phyloP scores from a whole-genome alignment of 1,140 invertebrate species.

The Chelonus insularis region DNA sequence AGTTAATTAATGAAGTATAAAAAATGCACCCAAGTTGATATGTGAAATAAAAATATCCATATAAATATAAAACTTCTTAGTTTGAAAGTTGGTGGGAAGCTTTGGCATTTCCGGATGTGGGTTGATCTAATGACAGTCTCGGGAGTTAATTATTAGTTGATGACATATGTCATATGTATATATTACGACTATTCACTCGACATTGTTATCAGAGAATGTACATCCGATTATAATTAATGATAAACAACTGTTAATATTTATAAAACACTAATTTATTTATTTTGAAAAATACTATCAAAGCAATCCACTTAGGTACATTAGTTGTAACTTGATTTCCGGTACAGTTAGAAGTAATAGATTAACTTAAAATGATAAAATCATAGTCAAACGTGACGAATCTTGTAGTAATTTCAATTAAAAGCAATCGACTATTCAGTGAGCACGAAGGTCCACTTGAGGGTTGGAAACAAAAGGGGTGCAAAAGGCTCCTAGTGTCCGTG shows the following conservation, averaged over 20 bases:
- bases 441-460: conserved; percentile 14
- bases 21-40: too few species aligned
- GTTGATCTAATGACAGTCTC: conserved; percentile 45
- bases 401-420: conserved; percentile 11
- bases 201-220: conserved; percentile 25
- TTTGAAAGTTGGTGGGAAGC: conserved; percentile 39
- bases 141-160: conserved; percentile 23
- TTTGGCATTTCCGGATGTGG: conserved; percentile 49
- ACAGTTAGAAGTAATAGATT: background rate
- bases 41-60: too few species aligned
- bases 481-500: conserved; percentile 12
- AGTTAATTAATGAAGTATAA: too few species aligned
- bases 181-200: too few species aligned
- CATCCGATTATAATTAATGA: conserved; percentile 12
- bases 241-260: background rate
- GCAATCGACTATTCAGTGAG: conserved; percentile 17
- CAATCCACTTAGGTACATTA: too few species aligned
- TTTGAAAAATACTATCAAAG: conserved; percentile 1
- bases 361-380: background rate
- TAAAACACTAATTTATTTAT: conserved; percentile 7
- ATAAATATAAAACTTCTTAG: background rate
- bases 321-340: too few species aligned
- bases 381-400: conserved; percentile 3
- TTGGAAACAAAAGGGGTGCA: conserved; percentile 6
- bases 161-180: conserved; percentile 9